A percentile compares a stretch with the other conserved stretches of the same genome.
Evolutionary conservation across 1,140 invertebrate genomes (phyloP).

Genomic region (Antheraea mylitta): DNA sequence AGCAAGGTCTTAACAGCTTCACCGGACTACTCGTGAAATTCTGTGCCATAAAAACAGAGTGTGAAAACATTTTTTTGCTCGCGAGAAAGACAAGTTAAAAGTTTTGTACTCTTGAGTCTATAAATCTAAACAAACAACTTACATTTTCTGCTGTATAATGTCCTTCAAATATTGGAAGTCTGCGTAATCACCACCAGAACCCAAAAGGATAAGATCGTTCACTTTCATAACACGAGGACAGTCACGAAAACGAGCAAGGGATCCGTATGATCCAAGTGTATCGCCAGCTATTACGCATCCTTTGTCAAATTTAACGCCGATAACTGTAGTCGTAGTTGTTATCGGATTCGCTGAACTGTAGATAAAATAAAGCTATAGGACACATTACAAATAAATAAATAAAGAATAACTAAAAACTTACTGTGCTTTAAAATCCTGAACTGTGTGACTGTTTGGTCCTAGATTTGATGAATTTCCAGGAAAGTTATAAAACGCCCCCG

Average conservation of each 20-base stretch:
- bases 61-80: no score
- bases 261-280: constrained; percentile 94
- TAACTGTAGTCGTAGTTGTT: constrained; percentile 94
- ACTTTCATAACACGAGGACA: constrained; percentile 91
- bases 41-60: no score
- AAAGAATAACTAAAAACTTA: constrained; percentile 70
- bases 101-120: no score
- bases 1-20: no score
- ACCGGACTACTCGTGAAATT: no score
- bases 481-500: constrained; percentile 86
- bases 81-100: no score
- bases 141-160: constrained; percentile 96
- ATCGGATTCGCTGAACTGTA: constrained; percentile 85
- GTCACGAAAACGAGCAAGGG: constrained; percentile 91
- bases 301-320: constrained; percentile 92
- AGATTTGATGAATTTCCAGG: constrained; percentile 71
- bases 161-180: constrained; percentile 95
- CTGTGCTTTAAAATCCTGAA: constrained; percentile 81
- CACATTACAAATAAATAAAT: not conserved
- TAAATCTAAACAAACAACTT: constrained; percentile 59
- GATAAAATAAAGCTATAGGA: constrained; percentile 12
- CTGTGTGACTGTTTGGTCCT: constrained; percentile 56
- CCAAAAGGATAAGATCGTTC: constrained; percentile 93
- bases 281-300: constrained; percentile 96
- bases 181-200: constrained; percentile 95